Conservation (phyloP, 2,113 vertebrate species). For the Colinus virginianus region DNA sequence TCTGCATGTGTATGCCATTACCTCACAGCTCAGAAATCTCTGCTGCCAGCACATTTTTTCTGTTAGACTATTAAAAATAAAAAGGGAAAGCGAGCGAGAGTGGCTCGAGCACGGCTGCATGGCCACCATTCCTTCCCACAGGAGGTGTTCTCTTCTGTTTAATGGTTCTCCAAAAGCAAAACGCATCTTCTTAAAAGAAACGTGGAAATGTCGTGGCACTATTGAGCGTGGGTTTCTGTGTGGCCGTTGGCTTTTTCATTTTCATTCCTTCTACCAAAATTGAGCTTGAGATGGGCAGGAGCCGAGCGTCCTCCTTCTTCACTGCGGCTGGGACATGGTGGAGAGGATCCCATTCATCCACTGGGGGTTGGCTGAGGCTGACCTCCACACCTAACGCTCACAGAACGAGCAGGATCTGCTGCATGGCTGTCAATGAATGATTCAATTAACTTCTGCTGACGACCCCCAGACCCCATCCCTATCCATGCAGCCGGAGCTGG, state of each 20-base stretch:
- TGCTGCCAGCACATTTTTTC: constrained; percentile 53
- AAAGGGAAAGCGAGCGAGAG: constrained; percentile 12
- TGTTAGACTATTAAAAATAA: background rate
- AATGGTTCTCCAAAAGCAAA: constrained; percentile 6
- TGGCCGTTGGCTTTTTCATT: background rate
- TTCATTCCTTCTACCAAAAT: background rate
- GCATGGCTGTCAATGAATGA: background rate
- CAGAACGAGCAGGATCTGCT: background rate
- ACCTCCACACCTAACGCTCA: background rate
- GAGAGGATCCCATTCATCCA: background rate
- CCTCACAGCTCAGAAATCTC: constrained; percentile 50
- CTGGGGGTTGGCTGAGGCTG: background rate
- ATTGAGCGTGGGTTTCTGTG: accelerated
- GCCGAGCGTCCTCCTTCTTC: background rate
- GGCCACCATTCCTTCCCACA: background rate
- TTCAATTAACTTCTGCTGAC: accelerated
- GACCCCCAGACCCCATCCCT: background rate
- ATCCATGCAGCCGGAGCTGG: accelerated
- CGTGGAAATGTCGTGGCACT: background rate
- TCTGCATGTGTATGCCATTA: constrained; percentile 53
- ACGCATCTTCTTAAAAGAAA: constrained; percentile 18
- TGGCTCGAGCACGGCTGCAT: background rate
- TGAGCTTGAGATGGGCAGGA: background rate
- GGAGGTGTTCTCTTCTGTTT: background rate
- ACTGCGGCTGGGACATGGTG: background rate